Percentiles rank a stretch among this genome's conserved stretches.
Evolutionary conservation across 2,888 invertebrate species (phyloP).

Genomic region (Ctena decussata): DNA sequence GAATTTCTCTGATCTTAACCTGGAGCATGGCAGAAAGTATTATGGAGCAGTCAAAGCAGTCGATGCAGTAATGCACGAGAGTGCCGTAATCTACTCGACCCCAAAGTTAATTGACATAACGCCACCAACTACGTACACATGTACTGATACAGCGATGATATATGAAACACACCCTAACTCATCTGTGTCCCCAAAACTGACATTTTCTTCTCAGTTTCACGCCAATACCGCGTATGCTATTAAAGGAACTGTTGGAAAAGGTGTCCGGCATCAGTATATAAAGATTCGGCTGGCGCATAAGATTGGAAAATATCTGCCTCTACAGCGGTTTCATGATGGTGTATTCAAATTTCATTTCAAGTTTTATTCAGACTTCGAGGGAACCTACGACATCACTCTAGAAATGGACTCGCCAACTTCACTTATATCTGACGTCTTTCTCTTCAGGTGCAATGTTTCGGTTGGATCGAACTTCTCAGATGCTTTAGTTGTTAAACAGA

Average conservation of each 20-base stretch:
- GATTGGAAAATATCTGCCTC: neutral
- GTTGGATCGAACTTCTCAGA: neutral
- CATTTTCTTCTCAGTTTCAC: neutral
- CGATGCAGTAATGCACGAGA: conserved; percentile 57
- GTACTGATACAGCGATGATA: conserved; percentile 2
- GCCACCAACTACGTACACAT: conserved; percentile 49
- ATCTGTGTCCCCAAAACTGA: neutral
- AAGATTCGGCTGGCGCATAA: neutral
- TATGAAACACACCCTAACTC: neutral
- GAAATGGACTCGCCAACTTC: neutral
- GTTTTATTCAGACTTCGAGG: neutral
- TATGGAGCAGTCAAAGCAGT: conserved; percentile 55
- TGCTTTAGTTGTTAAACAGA: neutral
- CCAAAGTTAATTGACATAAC: conserved; percentile 53
- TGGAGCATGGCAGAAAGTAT: conserved; percentile 52
- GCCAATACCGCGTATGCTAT: neutral
- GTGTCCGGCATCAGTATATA: neutral
- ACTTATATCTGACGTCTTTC: neutral
- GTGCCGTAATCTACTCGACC: conserved; percentile 31
- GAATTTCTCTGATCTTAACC: conserved; percentile 32
- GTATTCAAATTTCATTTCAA: neutral
- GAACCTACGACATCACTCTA: neutral
- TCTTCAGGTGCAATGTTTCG: neutral
- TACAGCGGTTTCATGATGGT: neutral
- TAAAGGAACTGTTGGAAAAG: neutral